Percentiles rank a stretch among this genome's conserved stretches.
Conservation (phyloP, 2,113 vertebrate genomes). For the Uropsilus gracilis region DNA sequence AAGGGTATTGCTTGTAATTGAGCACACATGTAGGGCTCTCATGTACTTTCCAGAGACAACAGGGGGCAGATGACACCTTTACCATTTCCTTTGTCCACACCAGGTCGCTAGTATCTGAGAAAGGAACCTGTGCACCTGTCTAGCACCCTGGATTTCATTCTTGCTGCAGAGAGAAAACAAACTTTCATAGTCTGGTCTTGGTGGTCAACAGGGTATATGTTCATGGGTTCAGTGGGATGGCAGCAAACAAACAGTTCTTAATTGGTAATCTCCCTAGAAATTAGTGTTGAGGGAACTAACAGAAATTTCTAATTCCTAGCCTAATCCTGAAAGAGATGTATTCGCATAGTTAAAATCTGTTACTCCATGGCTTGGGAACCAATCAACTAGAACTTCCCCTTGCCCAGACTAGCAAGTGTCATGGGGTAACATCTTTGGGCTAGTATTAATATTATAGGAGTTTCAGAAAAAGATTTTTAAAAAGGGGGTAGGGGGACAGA, state of each 20-base stretch:
- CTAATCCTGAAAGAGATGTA: not conserved
- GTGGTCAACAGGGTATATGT: not conserved
- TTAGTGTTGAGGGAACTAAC: not conserved
- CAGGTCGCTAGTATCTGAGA: not conserved
- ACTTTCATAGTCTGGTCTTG: not conserved
- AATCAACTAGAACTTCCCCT: not conserved
- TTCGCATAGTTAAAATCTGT: not conserved
- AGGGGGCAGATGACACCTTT: not conserved
- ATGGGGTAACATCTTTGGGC: not conserved
- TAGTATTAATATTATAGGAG: not conserved
- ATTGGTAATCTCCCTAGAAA: not conserved
- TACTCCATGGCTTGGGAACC: too few species aligned
- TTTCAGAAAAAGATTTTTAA: not conserved
- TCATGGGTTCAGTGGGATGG: not conserved
- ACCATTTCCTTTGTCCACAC: not conserved
- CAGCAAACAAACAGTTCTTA: not conserved
- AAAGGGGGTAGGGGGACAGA: not conserved
- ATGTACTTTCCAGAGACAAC: not conserved
- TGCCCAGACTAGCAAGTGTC: not conserved
- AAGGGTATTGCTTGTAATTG: not conserved
- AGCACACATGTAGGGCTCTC: not conserved
- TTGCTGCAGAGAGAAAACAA: not conserved
- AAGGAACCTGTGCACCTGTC: not conserved
- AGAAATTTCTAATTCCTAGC: not conserved
- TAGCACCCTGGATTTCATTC: not conserved